These are phyloP conservation scores for Otocyon megalotis DNA, from an alignment of 2,113 vertebrate species.

Conservation along the genomic window DNA sequence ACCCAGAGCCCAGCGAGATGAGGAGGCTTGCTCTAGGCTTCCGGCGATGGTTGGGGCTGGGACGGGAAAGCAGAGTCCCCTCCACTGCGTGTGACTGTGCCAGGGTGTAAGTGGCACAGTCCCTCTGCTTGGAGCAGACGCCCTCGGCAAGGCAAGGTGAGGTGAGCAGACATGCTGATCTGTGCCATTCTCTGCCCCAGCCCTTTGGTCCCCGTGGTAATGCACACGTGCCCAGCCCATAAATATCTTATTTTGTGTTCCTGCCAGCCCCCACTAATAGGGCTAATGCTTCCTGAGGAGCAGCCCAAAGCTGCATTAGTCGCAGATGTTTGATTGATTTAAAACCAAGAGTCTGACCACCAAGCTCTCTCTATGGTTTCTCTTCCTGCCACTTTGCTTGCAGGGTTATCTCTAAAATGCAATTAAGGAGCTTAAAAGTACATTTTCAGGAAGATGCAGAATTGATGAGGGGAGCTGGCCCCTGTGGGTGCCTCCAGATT, in stretches of 20 bases:
- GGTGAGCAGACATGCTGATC: conserved; percentile 86
- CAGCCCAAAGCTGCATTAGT: conserved; percentile 97
- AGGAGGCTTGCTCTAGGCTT: neutral
- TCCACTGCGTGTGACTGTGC: rapidly evolving
- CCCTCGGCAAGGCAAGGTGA: neutral
- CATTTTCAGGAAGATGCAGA: conserved; percentile 97
- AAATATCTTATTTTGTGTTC: conserved; percentile 93
- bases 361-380: conserved; percentile 90
- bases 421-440: conserved; percentile 99
- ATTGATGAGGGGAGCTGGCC: conserved; percentile 92
- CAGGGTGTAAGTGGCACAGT: rapidly evolving
- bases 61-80: neutral
- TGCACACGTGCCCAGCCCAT: conserved; percentile 89
- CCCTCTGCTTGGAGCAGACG: neutral
- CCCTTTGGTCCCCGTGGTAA: conserved; percentile 76
- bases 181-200: conserved; percentile 67
- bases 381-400: conserved; percentile 97
- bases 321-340: conserved; percentile 98
- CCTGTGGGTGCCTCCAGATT: conserved; percentile 85
- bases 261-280: conserved; percentile 97
- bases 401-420: conserved; percentile 98
- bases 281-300: conserved; percentile 99
- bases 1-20: neutral
- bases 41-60: neutral
- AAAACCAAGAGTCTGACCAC: conserved; percentile 93